Conservation (phyloP, 2,888 invertebrate genomes). For the Scotopteryx bipunctaria region DNA sequence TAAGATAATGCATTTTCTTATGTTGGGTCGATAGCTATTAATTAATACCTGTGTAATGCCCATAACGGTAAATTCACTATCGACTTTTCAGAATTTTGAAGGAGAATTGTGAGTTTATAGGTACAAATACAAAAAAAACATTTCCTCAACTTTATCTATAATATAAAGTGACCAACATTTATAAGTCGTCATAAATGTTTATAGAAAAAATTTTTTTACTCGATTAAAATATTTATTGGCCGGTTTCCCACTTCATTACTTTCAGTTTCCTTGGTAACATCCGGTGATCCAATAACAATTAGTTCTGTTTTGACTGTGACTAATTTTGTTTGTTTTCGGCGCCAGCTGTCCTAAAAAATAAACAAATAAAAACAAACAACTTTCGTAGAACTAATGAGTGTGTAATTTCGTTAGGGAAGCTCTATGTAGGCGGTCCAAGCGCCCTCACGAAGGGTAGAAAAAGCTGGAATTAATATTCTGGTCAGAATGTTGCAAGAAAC, state of each 20-base stretch:
- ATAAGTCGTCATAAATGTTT: too few species aligned
- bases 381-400: constrained; percentile 78
- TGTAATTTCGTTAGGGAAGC: constrained; percentile 75
- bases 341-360: constrained; percentile 71
- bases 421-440: constrained; percentile 69
- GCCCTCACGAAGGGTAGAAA: constrained; percentile 40
- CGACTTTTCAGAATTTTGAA: too few species aligned
- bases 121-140: too few species aligned
- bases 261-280: constrained; percentile 47
- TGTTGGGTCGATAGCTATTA: constrained; percentile 3
- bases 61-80: neutral
- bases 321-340: constrained; percentile 76
- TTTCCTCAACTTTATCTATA: neutral
- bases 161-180: too few species aligned
- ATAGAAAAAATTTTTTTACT: neutral
- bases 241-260: constrained; percentile 20
- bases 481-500: constrained; percentile 34
- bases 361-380: constrained; percentile 62
- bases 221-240: constrained; percentile 6
- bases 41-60: constrained; percentile 6
- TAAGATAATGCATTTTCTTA: constrained; percentile 6
- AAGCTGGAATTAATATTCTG: constrained; percentile 54
- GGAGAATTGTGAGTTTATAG: too few species aligned
- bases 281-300: constrained; percentile 58
- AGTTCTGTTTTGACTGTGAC: constrained; percentile 67